phyloP scores from a whole-genome alignment of 1,140 invertebrate genomes.

The Euwallacea fornicatus region DNA sequence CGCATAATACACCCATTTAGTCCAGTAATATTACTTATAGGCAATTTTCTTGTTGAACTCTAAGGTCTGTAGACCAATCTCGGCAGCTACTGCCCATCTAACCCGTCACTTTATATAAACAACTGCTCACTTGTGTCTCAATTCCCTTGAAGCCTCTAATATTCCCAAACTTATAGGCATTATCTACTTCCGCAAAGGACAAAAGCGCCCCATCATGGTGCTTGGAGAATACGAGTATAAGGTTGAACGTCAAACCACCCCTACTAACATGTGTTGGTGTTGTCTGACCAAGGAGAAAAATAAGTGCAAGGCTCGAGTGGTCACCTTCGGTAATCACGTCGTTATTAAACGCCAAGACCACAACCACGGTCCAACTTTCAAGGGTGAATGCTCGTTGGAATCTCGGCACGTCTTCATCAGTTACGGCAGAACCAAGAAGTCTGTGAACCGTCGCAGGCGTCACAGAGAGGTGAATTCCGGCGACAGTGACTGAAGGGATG shows the following conservation, averaged over 20 bases:
- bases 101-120: background rate
- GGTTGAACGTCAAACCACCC: slow-evolving; percentile 39
- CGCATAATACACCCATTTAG: too few species aligned
- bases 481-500: background rate
- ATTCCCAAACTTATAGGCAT: slow-evolving; percentile 38
- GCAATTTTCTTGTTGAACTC: too few species aligned
- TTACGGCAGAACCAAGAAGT: slow-evolving; percentile 3
- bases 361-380: slow-evolving; percentile 37
- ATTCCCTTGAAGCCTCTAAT: background rate
- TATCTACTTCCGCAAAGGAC: slow-evolving; percentile 41
- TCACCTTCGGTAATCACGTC: slow-evolving; percentile 37
- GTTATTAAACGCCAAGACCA: slow-evolving; percentile 39
- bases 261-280: slow-evolving; percentile 43
- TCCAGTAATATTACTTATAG: too few species aligned
- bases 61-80: too few species aligned
- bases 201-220: slow-evolving; percentile 43
- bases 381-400: slow-evolving; percentile 13
- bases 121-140: background rate
- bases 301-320: slow-evolving; percentile 45
- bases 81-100: too few species aligned
- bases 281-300: slow-evolving; percentile 41
- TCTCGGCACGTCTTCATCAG: slow-evolving; percentile 4
- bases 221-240: slow-evolving; percentile 41
- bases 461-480: background rate
- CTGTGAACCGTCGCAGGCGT: background rate